Evolutionary conservation across 2,113 vertebrate species (phyloP).

Genomic region (Orcinus orca): DNA sequence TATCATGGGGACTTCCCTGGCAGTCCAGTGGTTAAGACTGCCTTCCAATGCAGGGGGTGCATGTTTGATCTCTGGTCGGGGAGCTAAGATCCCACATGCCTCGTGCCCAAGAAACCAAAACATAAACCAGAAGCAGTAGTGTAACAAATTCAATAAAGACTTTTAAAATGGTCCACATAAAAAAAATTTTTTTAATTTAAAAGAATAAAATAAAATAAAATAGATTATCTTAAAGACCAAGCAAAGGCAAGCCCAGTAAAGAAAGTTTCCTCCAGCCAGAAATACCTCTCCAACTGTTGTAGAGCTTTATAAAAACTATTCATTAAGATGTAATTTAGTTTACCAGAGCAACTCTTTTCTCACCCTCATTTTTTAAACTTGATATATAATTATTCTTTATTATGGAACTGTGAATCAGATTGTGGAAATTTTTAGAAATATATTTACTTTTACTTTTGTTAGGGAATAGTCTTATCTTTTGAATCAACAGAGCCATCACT

Average conservation of each 20-base stretch:
- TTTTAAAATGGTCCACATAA: too few species aligned
- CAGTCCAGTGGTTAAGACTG: too few species aligned
- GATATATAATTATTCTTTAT: slow-evolving; percentile 11
- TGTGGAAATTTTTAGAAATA: not conserved
- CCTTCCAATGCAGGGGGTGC: too few species aligned
- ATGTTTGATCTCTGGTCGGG: too few species aligned
- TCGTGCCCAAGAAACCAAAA: too few species aligned
- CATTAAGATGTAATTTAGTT: not conserved
- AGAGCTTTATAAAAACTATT: not conserved
- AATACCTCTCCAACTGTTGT: not conserved
- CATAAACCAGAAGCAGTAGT: too few species aligned
- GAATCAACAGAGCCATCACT: slow-evolving; percentile 29
- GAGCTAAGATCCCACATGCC: too few species aligned
- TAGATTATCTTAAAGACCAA: not conserved
- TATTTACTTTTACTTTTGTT: not conserved
- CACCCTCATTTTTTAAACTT: not conserved
- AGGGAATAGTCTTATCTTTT: not conserved
- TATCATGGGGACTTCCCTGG: not conserved
- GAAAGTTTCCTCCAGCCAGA: not conserved
- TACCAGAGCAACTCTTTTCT: not conserved
- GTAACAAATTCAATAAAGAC: too few species aligned
- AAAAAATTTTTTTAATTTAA: too few species aligned
- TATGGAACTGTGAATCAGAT: not conserved
- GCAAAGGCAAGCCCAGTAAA: not conserved
- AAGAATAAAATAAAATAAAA: not conserved